Evolutionary conservation across 2,113 vertebrate species (phyloP).

Genomic region (Microtus montanus): DNA sequence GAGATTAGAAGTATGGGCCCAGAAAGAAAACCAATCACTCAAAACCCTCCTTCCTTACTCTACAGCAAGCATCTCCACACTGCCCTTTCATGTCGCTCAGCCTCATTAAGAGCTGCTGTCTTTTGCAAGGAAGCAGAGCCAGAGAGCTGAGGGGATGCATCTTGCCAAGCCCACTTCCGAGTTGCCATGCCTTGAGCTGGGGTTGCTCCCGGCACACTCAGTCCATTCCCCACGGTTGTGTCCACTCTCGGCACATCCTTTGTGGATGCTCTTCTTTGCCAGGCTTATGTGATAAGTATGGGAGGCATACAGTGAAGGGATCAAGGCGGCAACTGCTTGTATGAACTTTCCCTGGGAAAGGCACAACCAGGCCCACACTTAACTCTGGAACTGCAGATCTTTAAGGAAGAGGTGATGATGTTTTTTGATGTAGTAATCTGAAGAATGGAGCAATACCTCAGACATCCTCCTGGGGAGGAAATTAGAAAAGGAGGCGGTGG

Average conservation of each 20-base stretch:
- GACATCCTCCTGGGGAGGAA: slow-evolving; percentile 3
- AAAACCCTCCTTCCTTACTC: neutral
- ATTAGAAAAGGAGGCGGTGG: neutral
- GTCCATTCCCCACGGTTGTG: too few species aligned
- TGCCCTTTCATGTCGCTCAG: neutral
- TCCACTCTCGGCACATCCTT: neutral
- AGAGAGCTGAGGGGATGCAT: neutral
- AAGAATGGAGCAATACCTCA: slow-evolving; percentile 4
- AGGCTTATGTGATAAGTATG: neutral
- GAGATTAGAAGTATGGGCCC: neutral
- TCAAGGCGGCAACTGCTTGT: neutral
- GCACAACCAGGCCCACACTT: too few species aligned
- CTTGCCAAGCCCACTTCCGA: neutral
- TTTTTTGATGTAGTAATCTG: neutral
- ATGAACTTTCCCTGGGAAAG: neutral
- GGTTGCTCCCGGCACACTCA: neutral
- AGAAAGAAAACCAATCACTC: neutral
- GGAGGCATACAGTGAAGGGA: neutral
- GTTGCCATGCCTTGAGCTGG: neutral
- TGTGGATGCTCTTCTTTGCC: neutral
- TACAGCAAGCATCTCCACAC: neutral
- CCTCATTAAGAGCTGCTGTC: neutral
- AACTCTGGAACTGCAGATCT: neutral
- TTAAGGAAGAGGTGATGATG: too few species aligned
- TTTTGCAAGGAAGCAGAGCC: neutral